Base-by-base conservation (phyloP, 2,888 invertebrate genomes). In the Sesia apiformis region DNA sequence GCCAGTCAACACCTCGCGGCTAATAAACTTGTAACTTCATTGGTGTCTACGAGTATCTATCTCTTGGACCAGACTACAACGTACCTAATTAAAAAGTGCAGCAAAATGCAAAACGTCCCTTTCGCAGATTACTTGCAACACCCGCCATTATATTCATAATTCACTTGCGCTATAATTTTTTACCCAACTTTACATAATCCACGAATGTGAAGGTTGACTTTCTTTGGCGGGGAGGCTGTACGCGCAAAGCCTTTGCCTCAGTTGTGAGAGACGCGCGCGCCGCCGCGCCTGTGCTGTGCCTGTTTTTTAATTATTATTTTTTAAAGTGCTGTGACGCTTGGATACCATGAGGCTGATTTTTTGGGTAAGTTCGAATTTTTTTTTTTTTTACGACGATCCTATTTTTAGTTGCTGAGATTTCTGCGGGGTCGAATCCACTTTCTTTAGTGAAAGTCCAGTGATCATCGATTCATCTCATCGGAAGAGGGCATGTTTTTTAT, bases 341-440 rank as follows among this genome's bases (percentile, higher is more conserved):
- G 86, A 85, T 86, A 86, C 76, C 71, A 89, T 89, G 88, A 80
- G 87, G 81, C 82, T 83, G 60, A 72, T 78, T 72, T 83, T 80
- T 84, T 88, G 84, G 88, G 88, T 89, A 74, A 75, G 88, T 77
- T 69, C 39, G 38, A 61, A 40, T 52, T 51, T 56, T 53, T 39
- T 40, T 51, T 7, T 43, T 56, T 53, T 40, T 55, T 55, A 57
- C 60, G 60, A 54, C 57, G 58, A 38, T 50, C 39, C 39, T 8
- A 50, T 50, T 50, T 50, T 38, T 50, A 50, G 7, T 46, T 23
- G 39, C 5, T 3, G 50, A 7, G 50, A 38, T 50, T 23, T 5
- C 7, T 60, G 63, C 60, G 55, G 57, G 49, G 63, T 59, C 65
- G 54, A 61, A 66, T 63, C 72, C 65, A 79, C 80, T 81, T 80